Base-by-base conservation (phyloP, 2,113 vertebrate genomes). In the Meleagris gallopavo region DNA sequence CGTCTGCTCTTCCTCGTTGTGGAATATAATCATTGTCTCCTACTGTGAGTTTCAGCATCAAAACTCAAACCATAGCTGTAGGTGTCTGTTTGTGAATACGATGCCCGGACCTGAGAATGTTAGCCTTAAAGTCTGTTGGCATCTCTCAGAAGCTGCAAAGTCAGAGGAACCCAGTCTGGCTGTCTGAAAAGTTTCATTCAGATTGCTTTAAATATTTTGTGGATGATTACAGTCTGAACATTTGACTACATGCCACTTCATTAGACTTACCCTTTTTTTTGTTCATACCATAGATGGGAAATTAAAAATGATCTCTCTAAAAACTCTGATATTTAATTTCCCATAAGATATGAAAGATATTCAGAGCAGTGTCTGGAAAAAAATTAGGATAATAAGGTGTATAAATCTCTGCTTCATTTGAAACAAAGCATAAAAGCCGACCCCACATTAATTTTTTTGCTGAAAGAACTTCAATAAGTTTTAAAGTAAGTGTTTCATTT, bases 401-500 rank as follows among this genome's bases (percentile, higher is more conserved):
- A 94, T 94, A 96, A 97, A 94, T 93, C 95, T 95, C 86, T 75
- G 86, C 94, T 95, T 96, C 95, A 87, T 96, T 97, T 86, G 88
- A 95, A 95, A 94, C 89, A 94, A 95, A 20, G 85, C 93, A 96
- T 94, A 96, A 96, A 97, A 97, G 76, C 93, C 84, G 87, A 96
- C 73, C 77, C 29, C 84, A 89, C 85, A 93, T 93, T 96, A 93
- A 89, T 96, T 95, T 95, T 93, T 97, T 93, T 84, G 88, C 92
- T 93, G 95, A 96, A 94, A 94, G 92, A 95, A 96, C 93, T 97
- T 96, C 96, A 96, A 93, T 96, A 96, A 96, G 95, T 94, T 96
- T 94, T 90, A 93, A 96, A 97, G 96, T 97, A 97, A 94, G 95
- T 97, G 96, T 97, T 97, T 97, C 97, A 96, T 96, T 97, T 97